Conservation (phyloP, 1,140 invertebrate species). For the Stegodyphus mimosarum region DNA sequence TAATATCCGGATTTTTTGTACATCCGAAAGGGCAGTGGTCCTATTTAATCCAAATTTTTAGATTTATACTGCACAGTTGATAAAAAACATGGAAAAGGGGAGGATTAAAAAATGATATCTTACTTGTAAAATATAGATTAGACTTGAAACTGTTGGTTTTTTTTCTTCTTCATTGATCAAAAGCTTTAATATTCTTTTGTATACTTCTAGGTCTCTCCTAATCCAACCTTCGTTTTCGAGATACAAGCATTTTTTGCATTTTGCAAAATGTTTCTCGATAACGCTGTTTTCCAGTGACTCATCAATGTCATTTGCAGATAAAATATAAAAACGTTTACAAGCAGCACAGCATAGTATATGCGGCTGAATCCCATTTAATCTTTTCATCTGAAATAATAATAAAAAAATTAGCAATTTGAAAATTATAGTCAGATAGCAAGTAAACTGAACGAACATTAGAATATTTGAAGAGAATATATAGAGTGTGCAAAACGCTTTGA, state of each 20-base stretch:
- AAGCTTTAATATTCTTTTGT: constrained; percentile 42
- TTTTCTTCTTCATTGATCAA: constrained; percentile 38
- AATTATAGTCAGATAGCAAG: too few species aligned
- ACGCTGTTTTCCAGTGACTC: constrained; percentile 14
- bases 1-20: too few species aligned
- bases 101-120: background rate
- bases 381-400: background rate
- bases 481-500: too few species aligned
- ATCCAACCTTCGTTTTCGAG: constrained; percentile 56
- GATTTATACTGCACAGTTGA: too few species aligned
- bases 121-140: constrained; percentile 49
- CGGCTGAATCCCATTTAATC: background rate
- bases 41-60: too few species aligned
- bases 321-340: constrained; percentile 37
- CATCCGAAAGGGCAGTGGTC: too few species aligned
- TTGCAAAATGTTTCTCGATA: constrained; percentile 9
- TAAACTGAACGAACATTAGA: too few species aligned
- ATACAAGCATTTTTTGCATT: constrained; percentile 39
- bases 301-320: constrained; percentile 19
- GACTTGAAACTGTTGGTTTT: background rate
- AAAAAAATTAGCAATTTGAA: too few species aligned
- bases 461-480: too few species aligned
- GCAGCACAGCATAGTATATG: constrained; percentile 40
- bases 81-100: too few species aligned
- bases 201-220: constrained; percentile 50